Evolutionary conservation across 2,797 vertebrate genomes (phyloP).

Genomic region (Nannoperca obscura): DNA sequence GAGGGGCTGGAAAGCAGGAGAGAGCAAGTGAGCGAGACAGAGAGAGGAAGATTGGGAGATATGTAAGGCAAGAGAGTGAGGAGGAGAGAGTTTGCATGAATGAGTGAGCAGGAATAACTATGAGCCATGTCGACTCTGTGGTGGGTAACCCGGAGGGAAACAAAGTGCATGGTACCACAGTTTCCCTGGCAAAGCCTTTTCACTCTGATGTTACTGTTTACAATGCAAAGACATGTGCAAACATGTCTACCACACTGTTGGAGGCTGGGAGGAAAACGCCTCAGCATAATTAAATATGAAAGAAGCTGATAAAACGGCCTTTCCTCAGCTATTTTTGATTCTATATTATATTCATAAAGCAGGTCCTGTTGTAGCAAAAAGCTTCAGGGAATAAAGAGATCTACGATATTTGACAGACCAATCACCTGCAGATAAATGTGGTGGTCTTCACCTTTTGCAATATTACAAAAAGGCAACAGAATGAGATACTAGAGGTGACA

Average conservation of each 20-base stretch:
- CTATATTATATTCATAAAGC: constrained; percentile 21
- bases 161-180: constrained; percentile 38
- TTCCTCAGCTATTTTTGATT: neutral
- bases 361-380: constrained; percentile 6
- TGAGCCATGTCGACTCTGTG: constrained; percentile 62
- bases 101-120: constrained; percentile 81
- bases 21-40: constrained; percentile 35
- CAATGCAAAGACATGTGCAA: constrained; percentile 53
- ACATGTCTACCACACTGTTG: constrained; percentile 36
- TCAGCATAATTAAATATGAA: constrained; percentile 32
- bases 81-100: constrained; percentile 72
- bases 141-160: constrained; percentile 58
- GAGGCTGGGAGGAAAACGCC: neutral
- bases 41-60: constrained; percentile 50
- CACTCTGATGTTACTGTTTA: constrained; percentile 53
- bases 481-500: constrained; percentile 41
- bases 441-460: constrained; percentile 20
- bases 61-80: constrained; percentile 56
- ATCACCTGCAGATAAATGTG: constrained; percentile 10
- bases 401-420: constrained; percentile 24
- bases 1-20: constrained; percentile 42
- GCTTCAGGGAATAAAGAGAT: neutral
- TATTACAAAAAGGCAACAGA: constrained; percentile 30
- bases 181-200: constrained; percentile 45
- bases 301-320: neutral